Conservation (phyloP, 2,797 vertebrate species). For the Ceyx erithaca region DNA sequence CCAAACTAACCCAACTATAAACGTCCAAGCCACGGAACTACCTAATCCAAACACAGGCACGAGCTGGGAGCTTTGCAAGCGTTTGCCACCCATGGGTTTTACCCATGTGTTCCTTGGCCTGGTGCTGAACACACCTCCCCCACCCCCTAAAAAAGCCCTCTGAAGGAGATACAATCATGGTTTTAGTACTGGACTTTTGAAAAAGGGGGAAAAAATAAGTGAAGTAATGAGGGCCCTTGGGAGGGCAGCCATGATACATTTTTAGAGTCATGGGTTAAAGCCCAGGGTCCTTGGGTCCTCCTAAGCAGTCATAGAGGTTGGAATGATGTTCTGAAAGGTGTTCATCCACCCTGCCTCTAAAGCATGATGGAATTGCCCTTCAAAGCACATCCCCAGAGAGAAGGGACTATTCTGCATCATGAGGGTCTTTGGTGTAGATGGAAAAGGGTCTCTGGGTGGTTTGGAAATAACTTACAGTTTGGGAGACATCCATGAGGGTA, state of each 20-base stretch:
- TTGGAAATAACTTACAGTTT: background rate
- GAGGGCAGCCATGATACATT: fast-evolving
- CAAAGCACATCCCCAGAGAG: background rate
- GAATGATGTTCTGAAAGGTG: background rate
- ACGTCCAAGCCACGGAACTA: slow-evolving; percentile 41
- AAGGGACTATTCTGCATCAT: fast-evolving
- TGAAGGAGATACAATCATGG: background rate
- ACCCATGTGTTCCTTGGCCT: slow-evolving; percentile 42
- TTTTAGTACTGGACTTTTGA: background rate
- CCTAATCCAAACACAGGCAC: slow-evolving; percentile 65
- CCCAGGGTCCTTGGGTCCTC: background rate
- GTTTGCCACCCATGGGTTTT: background rate
- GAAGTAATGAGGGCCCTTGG: background rate
- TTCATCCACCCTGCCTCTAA: background rate
- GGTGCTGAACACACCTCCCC: background rate
- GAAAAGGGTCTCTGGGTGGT: background rate
- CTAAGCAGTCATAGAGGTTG: fast-evolving
- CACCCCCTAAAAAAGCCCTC: background rate
- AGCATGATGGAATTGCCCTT: background rate
- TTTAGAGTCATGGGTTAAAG: background rate
- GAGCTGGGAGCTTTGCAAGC: slow-evolving; percentile 38
- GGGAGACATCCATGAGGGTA: background rate
- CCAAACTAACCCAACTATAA: background rate
- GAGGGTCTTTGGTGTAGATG: background rate
- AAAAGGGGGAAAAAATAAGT: background rate